Conservation (phyloP, 2,113 vertebrate genomes). For the Montifringilla adamsi region DNA sequence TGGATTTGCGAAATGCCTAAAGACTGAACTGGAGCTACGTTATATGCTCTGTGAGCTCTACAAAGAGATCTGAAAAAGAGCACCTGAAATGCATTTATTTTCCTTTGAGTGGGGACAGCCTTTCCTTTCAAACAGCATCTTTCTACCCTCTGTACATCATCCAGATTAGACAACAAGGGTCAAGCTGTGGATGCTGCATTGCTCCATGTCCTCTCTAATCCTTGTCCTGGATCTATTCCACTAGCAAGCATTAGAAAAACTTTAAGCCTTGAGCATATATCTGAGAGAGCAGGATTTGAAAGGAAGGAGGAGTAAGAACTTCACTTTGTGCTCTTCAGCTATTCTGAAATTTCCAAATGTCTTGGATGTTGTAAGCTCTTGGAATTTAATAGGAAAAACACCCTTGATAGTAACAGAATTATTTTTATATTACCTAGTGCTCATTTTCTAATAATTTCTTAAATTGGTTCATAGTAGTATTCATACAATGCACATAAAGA, state of each 20-base stretch:
- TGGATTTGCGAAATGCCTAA: neutral
- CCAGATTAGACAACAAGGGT: fast-evolving
- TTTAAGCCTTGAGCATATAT: fast-evolving
- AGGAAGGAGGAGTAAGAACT: neutral
- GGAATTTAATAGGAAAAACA: neutral
- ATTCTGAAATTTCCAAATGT: neutral
- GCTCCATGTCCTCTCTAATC: neutral
- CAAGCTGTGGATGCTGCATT: fast-evolving
- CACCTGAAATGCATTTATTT: neutral
- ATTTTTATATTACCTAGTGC: neutral
- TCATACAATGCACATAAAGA: neutral
- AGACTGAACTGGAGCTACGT: fast-evolving
- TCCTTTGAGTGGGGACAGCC: neutral
- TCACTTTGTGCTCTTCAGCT: neutral
- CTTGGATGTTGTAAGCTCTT: neutral
- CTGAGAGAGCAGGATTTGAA: neutral
- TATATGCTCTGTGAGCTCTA: neutral
- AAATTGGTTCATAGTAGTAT: neutral
- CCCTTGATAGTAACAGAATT: neutral
- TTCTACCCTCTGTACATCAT: neutral
- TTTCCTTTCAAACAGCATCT: neutral
- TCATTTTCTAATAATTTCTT: neutral
- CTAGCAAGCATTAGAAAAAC: neutral
- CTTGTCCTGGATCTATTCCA: neutral
- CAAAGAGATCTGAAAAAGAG: neutral